Base-by-base conservation (phyloP, 2,888 invertebrate genomes). In the Pollenia labialis region DNA sequence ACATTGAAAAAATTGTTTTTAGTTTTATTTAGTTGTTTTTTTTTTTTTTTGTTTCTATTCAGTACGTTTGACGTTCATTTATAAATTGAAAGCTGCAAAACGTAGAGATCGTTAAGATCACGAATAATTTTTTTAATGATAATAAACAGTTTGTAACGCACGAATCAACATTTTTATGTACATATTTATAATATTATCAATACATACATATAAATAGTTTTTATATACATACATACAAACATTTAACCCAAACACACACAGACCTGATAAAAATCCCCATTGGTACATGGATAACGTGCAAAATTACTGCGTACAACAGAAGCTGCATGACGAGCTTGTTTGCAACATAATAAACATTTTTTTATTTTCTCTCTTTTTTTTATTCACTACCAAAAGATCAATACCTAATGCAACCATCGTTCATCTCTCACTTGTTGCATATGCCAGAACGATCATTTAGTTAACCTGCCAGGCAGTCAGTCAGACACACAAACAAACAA, bases 221-320 rank as follows among this genome's bases (percentile, higher is more conserved):
- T 42, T 32, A 32, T 11, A 18, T 32, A 16, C 64, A 18, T 32
- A 16, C 64, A 18, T 46, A 50, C 18, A 32, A 6, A 69, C 23
- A 72, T 32, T 32, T 32, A 32, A 32, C 2, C 71, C 14, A 75
- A 14, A 62, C 48, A 32, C n/a, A 72, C 4, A n/a, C 42, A 50
- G 2, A 68, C 32, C 42, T 23, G 42, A n/a, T 14, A 16, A 14
- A 54, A 32, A 11, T 8, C 10, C 46, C 64, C 40, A 52, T 85
- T 23, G 54, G 86, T 81, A 85, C 88, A 89, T 32, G 88, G 88
- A 89, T 88, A 88, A 90, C 23, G 89, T 89, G 89, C 91, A 90
- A 93, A 93, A 93, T 93, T 93, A 93, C 93, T 93, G 93, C 93
- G 93, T 93, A 93, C 90, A 92, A 92, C 93, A 93, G 93, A 92